phyloP scores from a whole-genome alignment of 2,797 vertebrate species.

The Microctenopoma lineatum region DNA sequence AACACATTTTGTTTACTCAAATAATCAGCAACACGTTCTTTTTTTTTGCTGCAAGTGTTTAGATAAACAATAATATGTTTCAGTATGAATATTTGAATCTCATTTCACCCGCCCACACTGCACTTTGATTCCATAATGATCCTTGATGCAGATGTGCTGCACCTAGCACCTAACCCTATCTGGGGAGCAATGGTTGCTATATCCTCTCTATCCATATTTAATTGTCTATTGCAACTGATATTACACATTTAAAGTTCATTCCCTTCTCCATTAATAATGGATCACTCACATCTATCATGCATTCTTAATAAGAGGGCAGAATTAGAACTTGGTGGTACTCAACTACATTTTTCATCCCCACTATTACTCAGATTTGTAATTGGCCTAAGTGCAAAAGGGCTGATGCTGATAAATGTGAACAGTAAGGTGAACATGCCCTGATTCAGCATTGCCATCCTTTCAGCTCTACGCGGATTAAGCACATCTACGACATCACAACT shows the following conservation, averaged over 20 bases:
- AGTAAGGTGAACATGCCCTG: conserved; percentile 37
- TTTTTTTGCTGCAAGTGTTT: not conserved
- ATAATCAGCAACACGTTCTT: not conserved
- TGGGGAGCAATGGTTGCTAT: conserved; percentile 33
- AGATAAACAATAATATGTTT: conserved; percentile 18
- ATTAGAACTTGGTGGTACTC: conserved; percentile 61
- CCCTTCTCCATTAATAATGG: conserved; percentile 69
- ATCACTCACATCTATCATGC: conserved; percentile 68
- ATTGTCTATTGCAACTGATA: conserved; percentile 66
- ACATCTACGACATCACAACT: not conserved
- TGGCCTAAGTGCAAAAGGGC: conserved; percentile 34
- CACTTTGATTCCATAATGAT: conserved; percentile 39
- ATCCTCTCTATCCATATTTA: conserved; percentile 65
- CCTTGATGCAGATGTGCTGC: conserved; percentile 22
- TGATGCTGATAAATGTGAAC: conserved; percentile 36
- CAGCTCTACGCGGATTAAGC: conserved; percentile 23
- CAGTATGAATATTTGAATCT: not conserved
- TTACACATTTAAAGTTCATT: conserved; percentile 73
- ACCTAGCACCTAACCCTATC: conserved; percentile 10
- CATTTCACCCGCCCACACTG: conserved; percentile 13
- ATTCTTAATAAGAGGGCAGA: conserved; percentile 71
- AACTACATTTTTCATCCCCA: conserved; percentile 53
- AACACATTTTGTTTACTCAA: conserved; percentile 20
- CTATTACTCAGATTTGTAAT: conserved; percentile 55
- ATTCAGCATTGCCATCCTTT: conserved; percentile 11